Evolutionary conservation across 1,140 invertebrate species (phyloP), one percentile per base, ranked within the genome.

Genomic region (Drosophila busckii): DNA sequence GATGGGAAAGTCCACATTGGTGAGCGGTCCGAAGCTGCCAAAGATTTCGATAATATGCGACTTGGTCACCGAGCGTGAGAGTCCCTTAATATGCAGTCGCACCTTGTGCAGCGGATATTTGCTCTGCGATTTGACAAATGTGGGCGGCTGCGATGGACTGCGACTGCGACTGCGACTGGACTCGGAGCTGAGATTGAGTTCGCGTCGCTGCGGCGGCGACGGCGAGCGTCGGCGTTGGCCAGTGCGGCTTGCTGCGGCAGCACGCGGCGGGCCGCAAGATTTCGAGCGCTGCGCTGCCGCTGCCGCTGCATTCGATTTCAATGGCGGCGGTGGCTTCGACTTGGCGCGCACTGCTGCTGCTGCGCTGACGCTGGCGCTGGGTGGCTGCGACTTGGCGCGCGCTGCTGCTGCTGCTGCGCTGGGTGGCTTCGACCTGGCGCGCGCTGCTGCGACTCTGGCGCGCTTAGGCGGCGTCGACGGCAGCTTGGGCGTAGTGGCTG

Each of bases 21-120:
- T 55, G 1, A 78, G 41, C 0, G 31, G 26, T 0, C 73, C 71
- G 19, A 68, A 78, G 45, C 55, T 60, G 0, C 67, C 40, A 0
- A 78, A 78, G 1, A 78, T 80, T 15, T 78, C 62, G 2, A 61
- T 17, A n/a, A 78, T 29, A 19, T 78, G 52, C 10, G 44, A 25
- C 40, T 78, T 78, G 45, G 67, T 71, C 28, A 78, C 73, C 23
- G 48, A 56, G 0, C 40, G 67, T 0, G 49, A 48, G 7, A 78
- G 28, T 0, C 75, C 63, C 25, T 59, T 63, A 22, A 78, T 78
- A 35, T 78, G 73, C 13, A 78, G 41, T 1, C 71, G 49, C 2
- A 78, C 56, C 4, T 13, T 32, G 1, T 19, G 20, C 1, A 48
- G 13, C 0, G 22, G 48, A 0, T 46, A 32, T 13, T 28, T 7